Conservation (phyloP, 2,797 vertebrate species). For the Pseudopleuronectes americanus region DNA sequence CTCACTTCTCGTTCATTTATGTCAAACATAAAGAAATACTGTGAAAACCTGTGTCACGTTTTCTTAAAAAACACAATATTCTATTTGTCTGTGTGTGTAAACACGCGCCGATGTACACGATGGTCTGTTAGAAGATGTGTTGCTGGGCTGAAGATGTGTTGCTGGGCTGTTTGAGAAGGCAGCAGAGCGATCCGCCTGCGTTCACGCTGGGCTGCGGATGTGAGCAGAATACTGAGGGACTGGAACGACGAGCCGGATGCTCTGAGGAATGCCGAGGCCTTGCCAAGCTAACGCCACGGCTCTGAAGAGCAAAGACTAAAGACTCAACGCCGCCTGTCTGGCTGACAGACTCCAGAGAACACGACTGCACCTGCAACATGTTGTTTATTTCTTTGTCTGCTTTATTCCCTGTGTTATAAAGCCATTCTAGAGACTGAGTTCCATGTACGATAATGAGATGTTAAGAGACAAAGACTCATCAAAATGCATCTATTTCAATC, state of each 20-base stretch:
- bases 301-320: constrained; percentile 17
- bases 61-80: too few relatives aligned
- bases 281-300: constrained; percentile 54
- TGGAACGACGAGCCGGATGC: constrained; percentile 66
- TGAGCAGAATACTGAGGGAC: constrained; percentile 65
- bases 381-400: not conserved
- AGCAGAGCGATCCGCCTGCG: constrained; percentile 42
- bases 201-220: constrained; percentile 63
- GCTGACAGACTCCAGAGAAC: not conserved
- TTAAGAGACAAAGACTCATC: constrained; percentile 7
- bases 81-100: not conserved
- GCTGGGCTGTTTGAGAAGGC: constrained; percentile 17
- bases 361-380: constrained; percentile 16
- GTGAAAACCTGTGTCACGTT: too few relatives aligned
- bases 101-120: not conserved
- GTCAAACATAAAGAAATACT: constrained; percentile 9
- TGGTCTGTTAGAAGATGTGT: not conserved
- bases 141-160: constrained; percentile 1
- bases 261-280: constrained; percentile 63
- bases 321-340: not conserved
- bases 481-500: constrained; percentile 22
- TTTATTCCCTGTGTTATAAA: not conserved
- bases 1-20: not conserved
- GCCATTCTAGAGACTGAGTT: not conserved
- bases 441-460: not conserved